Base-by-base conservation (phyloP, 2,888 invertebrate genomes). In the Eumacrocentrus americanus region DNA sequence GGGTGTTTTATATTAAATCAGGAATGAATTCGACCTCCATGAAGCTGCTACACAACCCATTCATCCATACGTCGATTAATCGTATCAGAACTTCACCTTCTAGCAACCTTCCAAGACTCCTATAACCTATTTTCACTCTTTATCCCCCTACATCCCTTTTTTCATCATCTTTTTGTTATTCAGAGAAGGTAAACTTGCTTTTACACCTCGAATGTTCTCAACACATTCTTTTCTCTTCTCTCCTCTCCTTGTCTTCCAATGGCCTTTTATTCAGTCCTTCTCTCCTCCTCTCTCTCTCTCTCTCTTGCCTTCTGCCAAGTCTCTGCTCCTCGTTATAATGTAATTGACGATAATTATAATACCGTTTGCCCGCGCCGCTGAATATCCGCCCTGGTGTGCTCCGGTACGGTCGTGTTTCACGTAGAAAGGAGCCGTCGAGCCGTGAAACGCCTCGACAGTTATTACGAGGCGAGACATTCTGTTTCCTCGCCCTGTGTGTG, bases 381-480 rank as follows among this genome's bases (percentile, higher is more conserved):
- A 60, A 54, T 59, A 60, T 60, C 48, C 42, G 29, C 29, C 38
- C 38, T n/a, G 23, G 40, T 60, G 54, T 60, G 42, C 38, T 35
- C 23, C 7, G 34, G 16, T 46, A 58, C 37, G 14, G 35, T 46
- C 44, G 52, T 59, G 47, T 59, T 35, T 48, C 60, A 60, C 48
- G 60, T 62, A 62, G 66, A 64, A 66, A 64, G 61, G 57, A 64
- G 53, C 57, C 58, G 66, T 55, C 56, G 64, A 62, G 62, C 53
- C 63, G 55, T 59, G 57, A 55, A 60, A 58, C 58, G 46, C 54
- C 62, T 55, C 62, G 64, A 62, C 64, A 62, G 60, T 65, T 65
- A 65, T 65, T 62, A 60, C 62, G 58, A 55, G 42, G 42, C 60
- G 62, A 59, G 56, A 62, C 48, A 64, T 64, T 64, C 62, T 65